These are phyloP conservation scores for Dysmachus trigonus DNA, from an alignment of 2,888 invertebrate genomes.

Conservation along the genomic window DNA sequence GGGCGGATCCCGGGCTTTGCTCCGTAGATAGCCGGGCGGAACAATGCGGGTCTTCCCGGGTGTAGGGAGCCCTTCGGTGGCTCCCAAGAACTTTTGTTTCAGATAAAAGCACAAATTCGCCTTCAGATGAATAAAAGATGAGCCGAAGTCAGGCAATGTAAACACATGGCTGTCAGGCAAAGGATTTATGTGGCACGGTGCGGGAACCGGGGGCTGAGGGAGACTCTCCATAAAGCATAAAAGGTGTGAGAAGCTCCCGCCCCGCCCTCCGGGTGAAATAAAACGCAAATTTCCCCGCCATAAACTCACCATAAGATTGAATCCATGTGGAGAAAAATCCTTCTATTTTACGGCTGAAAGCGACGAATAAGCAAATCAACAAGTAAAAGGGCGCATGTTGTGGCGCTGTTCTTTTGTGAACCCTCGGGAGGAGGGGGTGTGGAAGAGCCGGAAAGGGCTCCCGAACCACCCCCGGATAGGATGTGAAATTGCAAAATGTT, in stretches of 20 bases:
- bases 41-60: not conserved
- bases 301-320: conserved; percentile 23
- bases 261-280: not conserved
- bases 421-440: too few species aligned
- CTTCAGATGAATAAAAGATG: conserved; percentile 26
- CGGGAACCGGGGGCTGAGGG: not conserved
- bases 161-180: conserved; percentile 32
- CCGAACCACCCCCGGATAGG: not conserved
- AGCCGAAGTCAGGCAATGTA: conserved; percentile 27
- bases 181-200: conserved; percentile 12
- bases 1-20: not conserved
- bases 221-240: not conserved
- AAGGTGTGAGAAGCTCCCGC: not conserved
- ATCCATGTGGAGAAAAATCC: conserved; percentile 4
- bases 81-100: conserved; percentile 16
- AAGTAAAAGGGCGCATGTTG: conserved; percentile 4
- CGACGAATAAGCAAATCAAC: conserved; percentile 14
- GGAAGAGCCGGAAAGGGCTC: not conserved
- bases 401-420: not conserved
- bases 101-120: conserved; percentile 22
- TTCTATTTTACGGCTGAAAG: conserved; percentile 23
- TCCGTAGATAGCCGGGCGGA: not conserved
- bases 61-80: not conserved
- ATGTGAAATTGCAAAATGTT: conserved; percentile 12
- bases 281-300: conserved; percentile 12